Percentiles rank a stretch among this genome's conserved stretches.
Evolutionary conservation across 2,888 invertebrate species (phyloP).

Genomic region (Phorcus lineatus): DNA sequence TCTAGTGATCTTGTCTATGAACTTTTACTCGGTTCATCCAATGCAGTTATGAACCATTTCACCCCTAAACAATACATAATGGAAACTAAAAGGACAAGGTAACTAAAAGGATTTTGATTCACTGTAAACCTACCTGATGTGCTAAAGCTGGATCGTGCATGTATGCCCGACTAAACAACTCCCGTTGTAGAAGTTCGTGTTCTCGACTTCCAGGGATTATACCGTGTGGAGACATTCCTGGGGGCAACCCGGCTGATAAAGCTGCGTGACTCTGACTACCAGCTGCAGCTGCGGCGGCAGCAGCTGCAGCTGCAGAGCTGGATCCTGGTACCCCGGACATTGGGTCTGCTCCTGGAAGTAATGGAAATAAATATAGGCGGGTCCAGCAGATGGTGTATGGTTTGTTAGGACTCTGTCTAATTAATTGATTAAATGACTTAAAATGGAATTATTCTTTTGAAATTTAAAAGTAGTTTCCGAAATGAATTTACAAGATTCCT

Average conservation of each 20-base stretch:
- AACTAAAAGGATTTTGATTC: no score
- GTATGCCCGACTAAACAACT: constrained; percentile 86
- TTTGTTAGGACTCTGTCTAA: no score
- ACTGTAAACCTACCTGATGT: constrained; percentile 82
- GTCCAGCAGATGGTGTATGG: no score
- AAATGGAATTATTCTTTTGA: no score
- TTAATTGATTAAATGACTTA: no score
- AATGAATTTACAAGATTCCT: not conserved
- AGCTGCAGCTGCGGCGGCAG: constrained; percentile 30
- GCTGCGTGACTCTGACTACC: not conserved
- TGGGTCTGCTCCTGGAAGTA: constrained; percentile 65
- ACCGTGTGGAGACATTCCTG: constrained; percentile 46
- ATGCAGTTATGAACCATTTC: no score
- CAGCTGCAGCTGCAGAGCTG: constrained; percentile 41
- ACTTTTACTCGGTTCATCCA: no score
- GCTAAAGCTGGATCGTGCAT: constrained; percentile 84
- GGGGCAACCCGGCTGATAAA: constrained; percentile 35
- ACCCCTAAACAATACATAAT: no score
- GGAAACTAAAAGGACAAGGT: no score
- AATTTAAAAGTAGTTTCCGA: no score
- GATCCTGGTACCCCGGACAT: constrained; percentile 60
- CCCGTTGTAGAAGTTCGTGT: constrained; percentile 67
- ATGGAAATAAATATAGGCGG: not conserved
- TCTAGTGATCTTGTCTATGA: no score
- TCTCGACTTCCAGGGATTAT: constrained; percentile 45